Evolutionary conservation across 2,888 invertebrate species (phyloP).

Genomic region (Dryocosmus kuriphilus): DNA sequence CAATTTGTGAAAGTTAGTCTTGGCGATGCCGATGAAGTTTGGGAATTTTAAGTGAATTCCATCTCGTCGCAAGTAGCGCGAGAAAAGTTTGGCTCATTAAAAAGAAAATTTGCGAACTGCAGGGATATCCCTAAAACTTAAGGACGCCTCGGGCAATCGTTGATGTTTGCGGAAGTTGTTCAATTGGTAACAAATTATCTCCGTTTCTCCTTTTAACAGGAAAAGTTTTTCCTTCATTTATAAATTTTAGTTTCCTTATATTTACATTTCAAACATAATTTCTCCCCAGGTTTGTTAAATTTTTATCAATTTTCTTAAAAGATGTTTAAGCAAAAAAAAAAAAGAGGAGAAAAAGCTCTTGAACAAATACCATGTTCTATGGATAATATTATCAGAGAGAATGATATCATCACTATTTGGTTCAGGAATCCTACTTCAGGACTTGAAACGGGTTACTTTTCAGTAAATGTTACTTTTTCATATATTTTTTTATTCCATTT

Average conservation of each 20-base stretch:
- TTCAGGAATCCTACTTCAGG: too few species aligned
- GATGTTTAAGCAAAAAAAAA: too few species aligned
- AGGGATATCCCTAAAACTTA: constrained; percentile 8
- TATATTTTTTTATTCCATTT: too few species aligned
- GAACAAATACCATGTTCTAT: too few species aligned
- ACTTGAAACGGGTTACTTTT: too few species aligned
- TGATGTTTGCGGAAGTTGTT: constrained; percentile 5
- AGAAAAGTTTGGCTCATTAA: constrained; percentile 28
- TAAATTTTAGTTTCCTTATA: not conserved
- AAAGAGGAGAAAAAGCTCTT: too few species aligned
- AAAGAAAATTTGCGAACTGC: constrained; percentile 28
- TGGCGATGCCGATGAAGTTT: not conserved
- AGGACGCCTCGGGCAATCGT: not conserved
- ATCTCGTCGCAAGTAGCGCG: not conserved
- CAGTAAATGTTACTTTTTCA: too few species aligned
- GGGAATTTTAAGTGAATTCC: constrained; percentile 31
- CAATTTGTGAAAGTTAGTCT: constrained; percentile 12
- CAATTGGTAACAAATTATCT: constrained; percentile 8
- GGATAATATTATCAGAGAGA: too few species aligned
- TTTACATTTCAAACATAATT: not conserved
- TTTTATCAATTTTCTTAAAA: too few species aligned
- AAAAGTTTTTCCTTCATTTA: not conserved
- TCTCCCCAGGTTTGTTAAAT: not conserved
- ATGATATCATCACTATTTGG: too few species aligned
- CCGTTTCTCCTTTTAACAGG: too few species aligned